Evolutionary conservation across 1,140 invertebrate genomes (phyloP).

Genomic region (Linepithema humile): DNA sequence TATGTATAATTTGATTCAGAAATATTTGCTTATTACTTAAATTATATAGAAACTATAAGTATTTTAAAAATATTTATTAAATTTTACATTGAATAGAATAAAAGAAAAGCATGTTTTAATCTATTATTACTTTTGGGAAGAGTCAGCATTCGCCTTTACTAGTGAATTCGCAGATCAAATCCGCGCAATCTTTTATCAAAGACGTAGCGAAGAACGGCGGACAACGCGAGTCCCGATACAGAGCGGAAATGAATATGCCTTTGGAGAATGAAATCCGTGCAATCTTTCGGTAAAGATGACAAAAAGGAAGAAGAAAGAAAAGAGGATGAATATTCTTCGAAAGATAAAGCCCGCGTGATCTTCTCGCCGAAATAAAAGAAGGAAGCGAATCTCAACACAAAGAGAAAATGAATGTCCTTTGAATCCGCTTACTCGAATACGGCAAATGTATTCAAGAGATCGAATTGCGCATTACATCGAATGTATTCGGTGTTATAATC

Average conservation of each 20-base stretch:
- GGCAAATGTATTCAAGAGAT: constrained; percentile 9
- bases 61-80: background rate
- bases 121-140: background rate
- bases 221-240: constrained; percentile 11
- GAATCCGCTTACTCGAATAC: background rate
- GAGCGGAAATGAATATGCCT: constrained; percentile 41
- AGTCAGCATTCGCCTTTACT: background rate
- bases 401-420: constrained; percentile 38
- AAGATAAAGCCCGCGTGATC: constrained; percentile 36
- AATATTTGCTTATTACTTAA: background rate
- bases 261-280: constrained; percentile 16
- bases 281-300: constrained; percentile 7
- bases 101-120: background rate
- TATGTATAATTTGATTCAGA: background rate
- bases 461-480: constrained; percentile 8
- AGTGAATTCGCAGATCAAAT: constrained; percentile 20
- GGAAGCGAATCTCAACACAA: constrained; percentile 12
- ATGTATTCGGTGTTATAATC: background rate
- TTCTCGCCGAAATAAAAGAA: constrained; percentile 32
- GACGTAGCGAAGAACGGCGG: background rate
- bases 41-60: background rate
- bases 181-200: constrained; percentile 30
- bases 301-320: background rate
- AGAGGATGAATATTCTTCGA: constrained; percentile 35
- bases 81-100: background rate